phyloP scores from a whole-genome alignment of 2,797 vertebrate species.

The Furcifer pardalis region DNA sequence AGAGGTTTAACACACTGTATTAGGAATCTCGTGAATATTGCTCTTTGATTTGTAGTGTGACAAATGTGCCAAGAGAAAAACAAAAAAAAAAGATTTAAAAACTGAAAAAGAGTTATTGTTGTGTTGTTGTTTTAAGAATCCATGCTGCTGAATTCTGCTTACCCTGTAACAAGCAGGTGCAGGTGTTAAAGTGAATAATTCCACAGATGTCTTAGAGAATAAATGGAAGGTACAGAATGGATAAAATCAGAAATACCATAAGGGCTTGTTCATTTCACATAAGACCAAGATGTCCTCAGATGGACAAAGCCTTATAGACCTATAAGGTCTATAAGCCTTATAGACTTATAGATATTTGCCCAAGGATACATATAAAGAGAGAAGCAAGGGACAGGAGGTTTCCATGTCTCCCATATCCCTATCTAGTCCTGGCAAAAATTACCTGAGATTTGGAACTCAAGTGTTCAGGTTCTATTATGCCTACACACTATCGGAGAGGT shows the following conservation, averaged over 20 bases:
- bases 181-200: background rate
- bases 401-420: background rate
- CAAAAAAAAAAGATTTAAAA: background rate
- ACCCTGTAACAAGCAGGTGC: slow-evolving; percentile 43
- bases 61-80: slow-evolving; percentile 63
- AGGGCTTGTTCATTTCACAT: background rate
- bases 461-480: background rate
- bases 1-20: slow-evolving; percentile 71
- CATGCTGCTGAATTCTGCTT: slow-evolving; percentile 61
- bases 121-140: slow-evolving; percentile 53
- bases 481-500: too few species aligned
- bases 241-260: background rate
- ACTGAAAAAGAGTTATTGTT: too few species aligned
- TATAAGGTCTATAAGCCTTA: too few species aligned
- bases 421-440: background rate
- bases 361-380: background rate
- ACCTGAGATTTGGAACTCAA: background rate
- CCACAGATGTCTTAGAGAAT: background rate
- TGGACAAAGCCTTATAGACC: too few species aligned
- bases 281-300: too few species aligned
- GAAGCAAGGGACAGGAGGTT: background rate
- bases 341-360: background rate
- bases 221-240: background rate
- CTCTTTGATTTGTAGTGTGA: slow-evolving; percentile 75
- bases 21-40: slow-evolving; percentile 74